Base-by-base conservation (phyloP, 2,797 vertebrate genomes). In the Ceryle rudis region DNA sequence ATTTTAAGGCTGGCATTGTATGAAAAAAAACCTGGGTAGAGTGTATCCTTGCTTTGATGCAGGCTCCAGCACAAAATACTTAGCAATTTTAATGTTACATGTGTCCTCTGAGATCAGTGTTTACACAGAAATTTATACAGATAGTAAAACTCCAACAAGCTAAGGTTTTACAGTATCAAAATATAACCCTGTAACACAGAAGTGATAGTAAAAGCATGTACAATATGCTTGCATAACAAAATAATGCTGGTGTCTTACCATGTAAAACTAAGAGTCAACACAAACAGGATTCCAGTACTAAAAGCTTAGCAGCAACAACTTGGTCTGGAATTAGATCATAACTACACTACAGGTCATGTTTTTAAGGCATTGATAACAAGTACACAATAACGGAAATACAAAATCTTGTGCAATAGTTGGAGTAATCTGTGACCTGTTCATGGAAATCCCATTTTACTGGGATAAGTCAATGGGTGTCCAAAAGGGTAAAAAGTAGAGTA, bases 1-100 rank as follows among this genome's bases (percentile, higher is more conserved):
- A 72, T 79, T 78, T 81, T 52, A 95, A 79, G 57, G 25, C 20
- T 80, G 39, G 55, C 39, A 60, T 12, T 71, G 6, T 52, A 62
- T n/a, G 42, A 72, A 72, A 75, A 95, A 90, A 83, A 26, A 46
- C 33, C 20, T 78, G 73, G 49, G 55, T n/a, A 70, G 78, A 81
- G 51, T 52, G n/a, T 49, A 83, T 93, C 88, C 72, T 61, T 83
- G 61, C 57, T 90, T 96, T 91, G 89, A 71, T 89, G 79, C 64
- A 88, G 62, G 86, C 33, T 79, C 61, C 52, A 49, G 54, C 77
- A 89, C 33, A 78, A 21, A 74, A 77, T 64, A 37, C 25, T 46
- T 52, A 51, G 57, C 71, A 7, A 93, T 84, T 93, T 92, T 67
- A 87, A 28, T 78, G 55, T 86, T 71, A 71, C 65, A 61, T 87